These are phyloP conservation scores for Quiscalus mexicanus DNA, from an alignment of 2,113 vertebrate genomes.

Conservation along the genomic window DNA sequence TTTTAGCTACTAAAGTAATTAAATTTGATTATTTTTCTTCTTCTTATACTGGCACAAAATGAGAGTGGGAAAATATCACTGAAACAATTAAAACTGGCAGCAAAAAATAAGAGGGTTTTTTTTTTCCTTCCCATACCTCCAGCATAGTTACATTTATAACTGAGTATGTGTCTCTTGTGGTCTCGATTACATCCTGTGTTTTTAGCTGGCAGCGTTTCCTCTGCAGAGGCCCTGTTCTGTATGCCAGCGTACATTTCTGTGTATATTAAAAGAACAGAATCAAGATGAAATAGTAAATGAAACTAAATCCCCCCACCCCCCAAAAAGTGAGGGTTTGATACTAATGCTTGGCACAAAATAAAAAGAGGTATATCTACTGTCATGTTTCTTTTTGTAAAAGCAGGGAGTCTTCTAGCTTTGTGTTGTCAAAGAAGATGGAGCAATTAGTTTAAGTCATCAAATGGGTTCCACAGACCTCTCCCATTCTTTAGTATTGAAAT, in stretches of 20 bases:
- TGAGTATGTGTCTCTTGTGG: slow-evolving; percentile 76
- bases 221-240: slow-evolving; percentile 70
- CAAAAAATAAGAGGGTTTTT: neutral
- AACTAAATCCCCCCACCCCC: neutral
- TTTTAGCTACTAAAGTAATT: slow-evolving; percentile 38
- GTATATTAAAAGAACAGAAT: slow-evolving; percentile 57
- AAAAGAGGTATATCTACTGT: neutral
- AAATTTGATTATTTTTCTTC: slow-evolving; percentile 30
- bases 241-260: slow-evolving; percentile 65
- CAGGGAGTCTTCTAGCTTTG: neutral
- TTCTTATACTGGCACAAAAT: slow-evolving; percentile 7
- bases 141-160: slow-evolving; percentile 72
- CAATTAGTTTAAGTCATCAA: neutral
- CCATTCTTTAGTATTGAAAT: neutral
- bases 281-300: slow-evolving; percentile 48
- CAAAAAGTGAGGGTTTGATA: neutral
- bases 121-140: slow-evolving; percentile 62
- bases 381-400: neutral
- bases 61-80: slow-evolving; percentile 36
- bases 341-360: slow-evolving; percentile 25
- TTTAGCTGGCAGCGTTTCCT: slow-evolving; percentile 80
- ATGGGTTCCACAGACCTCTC: neutral
- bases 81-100: slow-evolving; percentile 59
- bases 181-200: slow-evolving; percentile 82
- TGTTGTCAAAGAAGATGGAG: neutral